Percentiles rank a stretch among this genome's conserved stretches.
Evolutionary conservation across 2,888 invertebrate genomes (phyloP).

Genomic region (Petrolisthes manimaculis): DNA sequence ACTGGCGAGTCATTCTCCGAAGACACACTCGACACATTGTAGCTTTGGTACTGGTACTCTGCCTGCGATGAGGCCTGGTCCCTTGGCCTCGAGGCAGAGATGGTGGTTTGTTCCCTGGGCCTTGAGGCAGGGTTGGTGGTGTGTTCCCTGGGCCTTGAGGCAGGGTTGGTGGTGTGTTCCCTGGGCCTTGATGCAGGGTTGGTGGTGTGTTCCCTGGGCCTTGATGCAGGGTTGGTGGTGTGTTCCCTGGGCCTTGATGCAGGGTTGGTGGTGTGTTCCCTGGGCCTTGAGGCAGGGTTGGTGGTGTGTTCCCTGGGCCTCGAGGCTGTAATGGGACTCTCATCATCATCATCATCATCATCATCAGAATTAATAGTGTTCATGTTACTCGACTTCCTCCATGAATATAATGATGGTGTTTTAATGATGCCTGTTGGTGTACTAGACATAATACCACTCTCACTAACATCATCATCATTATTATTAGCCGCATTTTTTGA

Average conservation of each 20-base stretch:
- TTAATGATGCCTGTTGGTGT: background rate
- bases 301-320: background rate
- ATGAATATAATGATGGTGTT: background rate
- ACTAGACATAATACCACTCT: background rate
- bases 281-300: background rate
- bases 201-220: too few relatives aligned
- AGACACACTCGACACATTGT: background rate
- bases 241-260: background rate
- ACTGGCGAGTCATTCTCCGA: background rate
- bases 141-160: too few relatives aligned
- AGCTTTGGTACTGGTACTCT: too few relatives aligned
- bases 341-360: conserved; percentile 1
- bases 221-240: background rate
- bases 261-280: background rate
- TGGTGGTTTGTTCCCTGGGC: background rate
- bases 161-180: too few relatives aligned
- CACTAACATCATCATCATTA: too few relatives aligned
- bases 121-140: background rate
- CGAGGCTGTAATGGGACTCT: background rate
- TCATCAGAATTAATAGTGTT: background rate
- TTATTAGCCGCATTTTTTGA: too few relatives aligned
- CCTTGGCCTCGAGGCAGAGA: background rate
- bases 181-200: too few relatives aligned
- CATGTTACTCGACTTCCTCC: background rate
- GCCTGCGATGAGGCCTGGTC: background rate